These are phyloP conservation scores for Sarotherodon lohbergeri DNA, from an alignment of 2,113 vertebrate genomes.

Conservation along the genomic window DNA sequence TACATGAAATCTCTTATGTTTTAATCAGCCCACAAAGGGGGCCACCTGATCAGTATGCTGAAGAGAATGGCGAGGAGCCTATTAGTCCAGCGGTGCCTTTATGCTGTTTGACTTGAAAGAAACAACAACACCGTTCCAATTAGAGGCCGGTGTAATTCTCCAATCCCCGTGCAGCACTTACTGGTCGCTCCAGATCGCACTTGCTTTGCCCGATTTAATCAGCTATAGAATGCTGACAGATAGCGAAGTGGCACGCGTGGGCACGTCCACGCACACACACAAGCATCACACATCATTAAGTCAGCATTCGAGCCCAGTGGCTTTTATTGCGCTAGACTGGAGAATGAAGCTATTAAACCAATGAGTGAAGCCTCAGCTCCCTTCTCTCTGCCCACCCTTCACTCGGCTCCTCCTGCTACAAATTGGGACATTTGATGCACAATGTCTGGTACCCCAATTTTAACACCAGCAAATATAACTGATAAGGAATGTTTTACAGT, in stretches of 20 bases:
- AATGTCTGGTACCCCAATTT: neutral
- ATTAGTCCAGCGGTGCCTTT: slow-evolving; percentile 42
- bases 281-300: slow-evolving; percentile 40
- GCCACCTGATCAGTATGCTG: slow-evolving; percentile 60
- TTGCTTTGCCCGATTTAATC: slow-evolving; percentile 50
- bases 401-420: slow-evolving; percentile 34
- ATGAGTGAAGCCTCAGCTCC: slow-evolving; percentile 20
- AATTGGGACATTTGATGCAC: slow-evolving; percentile 19
- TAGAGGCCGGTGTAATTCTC: slow-evolving; percentile 29
- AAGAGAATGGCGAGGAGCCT: slow-evolving; percentile 34
- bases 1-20: slow-evolving; percentile 21
- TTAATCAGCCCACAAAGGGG: slow-evolving; percentile 38
- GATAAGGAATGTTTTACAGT: slow-evolving; percentile 4
- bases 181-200: slow-evolving; percentile 25
- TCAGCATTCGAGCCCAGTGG: slow-evolving; percentile 27
- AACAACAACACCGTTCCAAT: slow-evolving; percentile 54
- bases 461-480: slow-evolving; percentile 19
- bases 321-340: slow-evolving; percentile 32
- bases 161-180: slow-evolving; percentile 32
- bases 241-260: neutral
- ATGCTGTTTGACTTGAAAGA: slow-evolving; percentile 53
- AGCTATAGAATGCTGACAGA: slow-evolving; percentile 3
- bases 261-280: neutral
- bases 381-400: slow-evolving; percentile 14
- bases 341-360: slow-evolving; percentile 45